Evolutionary conservation across 2,797 vertebrate species (phyloP), one percentile per base, ranked within the genome.

Genomic region (Pseudochirops corinnae): DNA sequence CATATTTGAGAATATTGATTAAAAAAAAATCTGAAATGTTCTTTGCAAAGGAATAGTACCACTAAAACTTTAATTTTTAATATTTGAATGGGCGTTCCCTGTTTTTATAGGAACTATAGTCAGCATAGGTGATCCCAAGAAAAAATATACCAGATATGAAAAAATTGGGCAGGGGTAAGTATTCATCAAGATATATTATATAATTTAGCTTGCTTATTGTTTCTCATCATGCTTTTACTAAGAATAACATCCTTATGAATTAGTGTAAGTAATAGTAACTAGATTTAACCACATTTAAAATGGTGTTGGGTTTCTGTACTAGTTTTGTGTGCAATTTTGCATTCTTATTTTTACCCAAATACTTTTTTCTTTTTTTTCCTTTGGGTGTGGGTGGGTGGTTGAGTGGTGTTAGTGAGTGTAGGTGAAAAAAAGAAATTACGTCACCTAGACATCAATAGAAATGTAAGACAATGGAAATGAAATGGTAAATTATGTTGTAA

Each of bases 161-260:
- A 99, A 99, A 98, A 99, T 99, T 0, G 99, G 99, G 46, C 99
- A 99, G 97, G 99, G 99, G 99, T 99, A 98, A 99, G 99, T 99
- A 26, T 96, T 97, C 67, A 7, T 53, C 18, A 94, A 4, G 13
- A 26, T 90, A 26, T 93, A 31, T 0, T 90, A 46, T 9, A 26
- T 93, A 55, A 46, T 94, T 58, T 46, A 58, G 93, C 56, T 24
- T 91, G 62, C 56, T 95, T 74, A 90, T 56, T 96, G 10, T 29
- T 58, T 92, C 5, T 67, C 67, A 1, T 55, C 5, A 1, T 7
- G 0, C 93, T 94, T 55, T 56, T 14, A 13, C 11, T 91, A 0
- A 74, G 91, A 95, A 56, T 95, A 91, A 4, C 33, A 3, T 1
- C 46, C 31, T 94, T 92, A n/a, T 92, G 95, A 10, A 87, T 57